Evolutionary conservation across 2,797 vertebrate species (phyloP), one percentile per base, ranked within the genome.

Genomic region (Danionella dracula): DNA sequence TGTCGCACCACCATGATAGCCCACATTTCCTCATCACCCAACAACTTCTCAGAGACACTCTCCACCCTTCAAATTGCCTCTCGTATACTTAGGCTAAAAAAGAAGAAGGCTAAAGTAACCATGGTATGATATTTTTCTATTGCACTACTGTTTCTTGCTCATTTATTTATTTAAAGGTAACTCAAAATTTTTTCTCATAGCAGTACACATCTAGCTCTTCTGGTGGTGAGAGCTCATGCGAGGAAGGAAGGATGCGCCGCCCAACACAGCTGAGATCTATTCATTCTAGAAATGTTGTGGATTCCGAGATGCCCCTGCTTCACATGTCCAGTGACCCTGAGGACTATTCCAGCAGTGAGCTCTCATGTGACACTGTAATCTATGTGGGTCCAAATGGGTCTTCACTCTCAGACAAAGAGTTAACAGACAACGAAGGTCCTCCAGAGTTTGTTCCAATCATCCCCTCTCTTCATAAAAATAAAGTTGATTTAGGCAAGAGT

Each of bases 1-100:
- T 99, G 97, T 87, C 92, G 96, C 75, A 99, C 97, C 82, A 98
- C 97, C 68, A 99, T 99, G 97, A 99, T 99, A 50, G 93, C 94
- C 70, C 96, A 98, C 89, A 96, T 99, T 90, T 97, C 96, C 27
- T 92, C 95, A 0, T 87, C 91, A 2, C 92, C 94, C 0, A 90
- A 89, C 71, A 93, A 90, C 89, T 99, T 99, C 2, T 90, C 94
- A 0, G 95, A 99, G 83, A 97, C 95, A 0, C 92, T 99, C 60
- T 98, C 94, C 81, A 97, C 94, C 73, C 91, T 99, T 83, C 97
- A 99, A 91, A 93, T 99, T 4, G 96, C 97, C 31, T 95, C 95
- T 0, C 88, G 97, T 0, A 93, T 99, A 66, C 88, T 98, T 63
- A 91, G 96, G 78, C 95, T 99, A 94, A 98, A 98, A 89, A 99